A percentile compares a stretch with the other conserved stretches of the same genome.
phyloP scores from a whole-genome alignment of 2,797 vertebrate genomes.

The Pygocentrus nattereri region DNA sequence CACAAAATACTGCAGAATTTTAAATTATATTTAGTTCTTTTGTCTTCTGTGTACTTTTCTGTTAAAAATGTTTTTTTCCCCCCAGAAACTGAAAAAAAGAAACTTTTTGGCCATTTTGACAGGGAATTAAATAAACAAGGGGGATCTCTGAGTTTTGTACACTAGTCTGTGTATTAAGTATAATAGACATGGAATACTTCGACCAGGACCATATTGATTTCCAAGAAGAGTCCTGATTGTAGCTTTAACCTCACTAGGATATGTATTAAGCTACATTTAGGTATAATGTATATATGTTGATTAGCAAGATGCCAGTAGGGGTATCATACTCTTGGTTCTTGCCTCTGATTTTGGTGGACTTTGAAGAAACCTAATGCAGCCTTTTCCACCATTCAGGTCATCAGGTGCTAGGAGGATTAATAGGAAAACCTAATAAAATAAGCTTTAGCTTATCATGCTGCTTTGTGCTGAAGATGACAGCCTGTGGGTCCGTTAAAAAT shows the following conservation, averaged over 20 bases:
- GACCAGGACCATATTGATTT: background rate
- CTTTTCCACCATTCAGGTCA: background rate
- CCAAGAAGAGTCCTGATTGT: background rate
- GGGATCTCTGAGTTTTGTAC: too few species aligned
- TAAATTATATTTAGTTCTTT: too few species aligned
- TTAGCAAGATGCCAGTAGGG: background rate
- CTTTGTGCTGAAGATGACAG: background rate
- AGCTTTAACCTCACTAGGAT: background rate
- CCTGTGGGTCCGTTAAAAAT: background rate
- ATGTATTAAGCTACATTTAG: background rate
- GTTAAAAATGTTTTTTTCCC: too few species aligned
- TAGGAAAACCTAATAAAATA: background rate
- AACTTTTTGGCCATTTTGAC: too few species aligned
- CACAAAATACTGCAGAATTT: too few species aligned
- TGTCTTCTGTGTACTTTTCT: too few species aligned
- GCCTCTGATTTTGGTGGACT: background rate
- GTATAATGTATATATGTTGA: background rate
- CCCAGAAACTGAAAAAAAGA: too few species aligned
- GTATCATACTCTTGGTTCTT: background rate
- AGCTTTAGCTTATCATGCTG: slow-evolving; percentile 4
- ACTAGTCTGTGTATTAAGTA: background rate
- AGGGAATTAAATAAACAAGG: too few species aligned
- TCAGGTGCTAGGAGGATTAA: background rate
- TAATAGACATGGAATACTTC: background rate
- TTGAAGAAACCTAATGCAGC: background rate